A percentile compares a stretch with the other conserved stretches of the same genome.
phyloP scores from a whole-genome alignment of 1,140 invertebrate species.

The Tetranychus cinnabarinus region DNA sequence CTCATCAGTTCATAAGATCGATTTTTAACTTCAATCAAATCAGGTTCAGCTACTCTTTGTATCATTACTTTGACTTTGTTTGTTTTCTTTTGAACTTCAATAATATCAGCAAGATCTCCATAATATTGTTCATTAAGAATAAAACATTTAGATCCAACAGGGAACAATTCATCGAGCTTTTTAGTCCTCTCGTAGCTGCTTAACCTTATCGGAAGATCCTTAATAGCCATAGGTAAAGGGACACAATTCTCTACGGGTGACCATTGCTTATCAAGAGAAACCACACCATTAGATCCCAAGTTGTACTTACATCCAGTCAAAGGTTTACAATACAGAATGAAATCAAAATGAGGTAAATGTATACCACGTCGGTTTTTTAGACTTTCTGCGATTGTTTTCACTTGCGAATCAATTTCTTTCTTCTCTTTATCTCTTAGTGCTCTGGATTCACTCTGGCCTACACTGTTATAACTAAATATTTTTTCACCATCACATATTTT shows the following conservation, averaged over 20 bases:
- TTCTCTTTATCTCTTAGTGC: neutral
- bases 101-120: constrained; percentile 44
- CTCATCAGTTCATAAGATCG: constrained; percentile 8
- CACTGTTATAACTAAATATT: neutral
- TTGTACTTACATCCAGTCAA: constrained; percentile 36
- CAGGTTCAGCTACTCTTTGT: constrained; percentile 24
- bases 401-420: neutral
- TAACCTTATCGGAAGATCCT: constrained; percentile 23
- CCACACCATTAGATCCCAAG: constrained; percentile 25
- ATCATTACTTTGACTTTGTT: constrained; percentile 31
- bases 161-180: constrained; percentile 44
- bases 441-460: neutral
- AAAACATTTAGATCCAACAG: constrained; percentile 38
- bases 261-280: constrained; percentile 45
- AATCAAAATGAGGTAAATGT: constrained; percentile 39
- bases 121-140: constrained; percentile 52
- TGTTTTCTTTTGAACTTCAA: constrained; percentile 16
- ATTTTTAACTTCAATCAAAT: constrained; percentile 17
- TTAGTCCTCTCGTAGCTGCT: constrained; percentile 9
- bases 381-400: constrained; percentile 3
- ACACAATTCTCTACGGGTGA: constrained; percentile 27
- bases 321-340: constrained; percentile 44
- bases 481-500: constrained; percentile 5
- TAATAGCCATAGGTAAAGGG: constrained; percentile 41
- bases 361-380: constrained; percentile 31